Evolutionary conservation across 2,113 vertebrate species (phyloP).

Genomic region (Hylia prasina): DNA sequence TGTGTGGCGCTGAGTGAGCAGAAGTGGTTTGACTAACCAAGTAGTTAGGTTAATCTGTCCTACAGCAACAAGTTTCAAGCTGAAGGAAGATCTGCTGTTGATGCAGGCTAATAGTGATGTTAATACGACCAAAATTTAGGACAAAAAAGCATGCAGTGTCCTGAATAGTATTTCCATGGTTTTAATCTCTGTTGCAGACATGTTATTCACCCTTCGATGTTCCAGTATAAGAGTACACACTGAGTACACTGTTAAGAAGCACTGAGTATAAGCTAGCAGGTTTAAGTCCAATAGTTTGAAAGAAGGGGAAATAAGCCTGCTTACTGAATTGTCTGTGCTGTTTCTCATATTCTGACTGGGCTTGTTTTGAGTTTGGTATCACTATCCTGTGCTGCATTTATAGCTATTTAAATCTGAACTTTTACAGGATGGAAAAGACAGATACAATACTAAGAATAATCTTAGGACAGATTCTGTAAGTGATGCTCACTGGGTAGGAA

Average conservation of each 20-base stretch:
- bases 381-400: not conserved
- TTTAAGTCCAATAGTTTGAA: not conserved
- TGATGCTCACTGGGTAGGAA: not conserved
- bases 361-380: not conserved
- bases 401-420: not conserved
- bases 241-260: not conserved
- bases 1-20: not conserved
- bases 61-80: not conserved
- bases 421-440: not conserved
- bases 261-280: not conserved
- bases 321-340: not conserved
- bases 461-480: not conserved
- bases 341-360: not conserved
- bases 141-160: not conserved
- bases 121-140: not conserved
- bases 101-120: not conserved
- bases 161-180: not conserved
- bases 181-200: not conserved
- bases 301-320: not conserved
- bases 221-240: not conserved
- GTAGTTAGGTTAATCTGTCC: not conserved
- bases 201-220: not conserved
- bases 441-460: not conserved
- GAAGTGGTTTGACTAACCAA: not conserved
- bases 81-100: not conserved